phyloP scores from a whole-genome alignment of 1,140 invertebrate species.

The Cydia pomonella region DNA sequence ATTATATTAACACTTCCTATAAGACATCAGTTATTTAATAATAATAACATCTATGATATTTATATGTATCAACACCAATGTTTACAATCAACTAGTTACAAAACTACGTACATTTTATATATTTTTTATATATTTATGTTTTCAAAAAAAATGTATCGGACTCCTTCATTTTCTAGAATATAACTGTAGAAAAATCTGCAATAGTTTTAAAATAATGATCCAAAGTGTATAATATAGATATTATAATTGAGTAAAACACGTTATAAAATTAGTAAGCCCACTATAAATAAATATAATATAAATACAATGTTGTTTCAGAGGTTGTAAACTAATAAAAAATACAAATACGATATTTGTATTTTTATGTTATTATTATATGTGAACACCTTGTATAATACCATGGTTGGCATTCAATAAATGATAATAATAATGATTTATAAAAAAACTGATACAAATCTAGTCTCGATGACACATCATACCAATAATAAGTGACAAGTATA shows the following conservation, averaged over 20 bases:
- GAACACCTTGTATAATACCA: no score
- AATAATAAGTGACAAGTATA: neutral
- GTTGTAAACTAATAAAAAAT: slow-evolving; percentile 8
- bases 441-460: neutral
- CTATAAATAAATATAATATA: neutral
- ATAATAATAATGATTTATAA: no score
- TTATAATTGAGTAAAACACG: neutral
- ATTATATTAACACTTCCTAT: slow-evolving; percentile 21
- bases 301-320: neutral
- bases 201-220: neutral
- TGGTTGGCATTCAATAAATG: no score
- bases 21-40: slow-evolving; percentile 25
- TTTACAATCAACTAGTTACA: slow-evolving; percentile 27
- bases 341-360: neutral
- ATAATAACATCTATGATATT: slow-evolving; percentile 23
- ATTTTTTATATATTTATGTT: slow-evolving; percentile 6
- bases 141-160: slow-evolving; percentile 13
- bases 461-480: neutral
- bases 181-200: neutral
- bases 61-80: slow-evolving; percentile 23
- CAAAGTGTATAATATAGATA: neutral
- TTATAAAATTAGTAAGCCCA: slow-evolving; percentile 3
- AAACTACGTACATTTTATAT: slow-evolving; percentile 24
- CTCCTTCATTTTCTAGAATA: neutral
- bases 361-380: no score